Evolutionary conservation across 2,113 vertebrate species (phyloP), one percentile per base, ranked within the genome.

Genomic region (Panthera uncia): DNA sequence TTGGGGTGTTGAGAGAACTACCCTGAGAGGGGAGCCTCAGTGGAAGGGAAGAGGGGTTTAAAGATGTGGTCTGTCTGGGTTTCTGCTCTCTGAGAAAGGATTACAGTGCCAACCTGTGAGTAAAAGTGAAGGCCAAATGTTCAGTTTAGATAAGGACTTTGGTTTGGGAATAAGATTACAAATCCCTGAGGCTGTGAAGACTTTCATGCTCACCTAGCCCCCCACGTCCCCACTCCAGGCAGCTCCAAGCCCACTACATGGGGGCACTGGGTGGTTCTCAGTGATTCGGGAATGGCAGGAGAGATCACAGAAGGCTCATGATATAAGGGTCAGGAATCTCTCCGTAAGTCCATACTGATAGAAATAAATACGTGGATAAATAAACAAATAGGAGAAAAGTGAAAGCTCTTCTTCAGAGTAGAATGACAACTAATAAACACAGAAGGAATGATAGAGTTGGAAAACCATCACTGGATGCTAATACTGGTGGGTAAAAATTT

Each of bases 21-120:
- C 66, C 19, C 4, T 31, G 36, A 68, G 25, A 68, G 74, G 13
- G 6, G 38, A n/a, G 2, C 4, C 15, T 21, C 16, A 66, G 14
- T 0, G 25, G 36, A 65, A 57, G 79, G 23, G 41, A 3, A 66
- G 33, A 38, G 7, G 8, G 4, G 29, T 23, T 1, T 23, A 0
- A 19, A 0, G 31, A 5, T 68, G 50, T 48, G 50, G 15, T 92
- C 50, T 81, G 4, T 89, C 50, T 79, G 61, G 3, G 55, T 73
- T 89, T 78, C 87, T 68, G 68, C 73, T 95, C 91, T 89, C n/a
- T 29, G 21, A 78, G 69, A 52, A 81, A 61, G 25, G 52, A 76
- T 74, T 66, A 61, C 2, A 27, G n/a, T 12, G 33, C 41, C 50
- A 83, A 94, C n/a, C 21, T 68, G 86, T 27, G 38, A 45, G 15